Evolutionary conservation across 1,140 invertebrate genomes (phyloP).

Genomic region (Brachystomella parvula): DNA sequence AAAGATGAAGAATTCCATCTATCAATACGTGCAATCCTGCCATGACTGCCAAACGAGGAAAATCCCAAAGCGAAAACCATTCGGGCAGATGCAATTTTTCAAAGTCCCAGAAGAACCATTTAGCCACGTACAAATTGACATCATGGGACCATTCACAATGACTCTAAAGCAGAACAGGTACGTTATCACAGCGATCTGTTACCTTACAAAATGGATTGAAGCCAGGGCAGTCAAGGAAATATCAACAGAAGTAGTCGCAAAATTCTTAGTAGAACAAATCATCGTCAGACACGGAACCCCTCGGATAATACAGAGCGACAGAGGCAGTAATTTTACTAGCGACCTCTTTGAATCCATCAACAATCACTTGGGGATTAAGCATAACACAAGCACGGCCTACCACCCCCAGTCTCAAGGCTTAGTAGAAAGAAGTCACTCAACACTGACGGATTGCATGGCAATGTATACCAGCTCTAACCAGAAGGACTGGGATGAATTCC

Average conservation of each 20-base stretch:
- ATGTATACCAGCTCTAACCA: slow-evolving; percentile 36
- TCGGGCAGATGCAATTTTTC: neutral
- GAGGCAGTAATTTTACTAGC: neutral
- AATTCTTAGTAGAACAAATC: slow-evolving; percentile 20
- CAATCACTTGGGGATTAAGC: slow-evolving; percentile 1
- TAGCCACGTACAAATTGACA: neutral
- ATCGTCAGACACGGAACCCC: neutral
- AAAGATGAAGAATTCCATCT: neutral
- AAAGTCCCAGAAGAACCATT: neutral
- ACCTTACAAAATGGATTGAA: neutral
- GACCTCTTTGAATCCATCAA: neutral
- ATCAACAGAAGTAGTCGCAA: neutral
- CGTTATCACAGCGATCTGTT: neutral
- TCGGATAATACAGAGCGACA: neutral
- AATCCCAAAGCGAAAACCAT: neutral
- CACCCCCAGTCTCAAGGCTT: neutral
- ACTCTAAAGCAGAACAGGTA: neutral
- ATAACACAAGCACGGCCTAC: neutral
- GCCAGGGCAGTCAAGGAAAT: neutral
- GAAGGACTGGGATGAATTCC: slow-evolving; percentile 40
- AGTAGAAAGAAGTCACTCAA: slow-evolving; percentile 8
- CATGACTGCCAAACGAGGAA: slow-evolving; percentile 7
- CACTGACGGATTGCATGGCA: slow-evolving; percentile 10
- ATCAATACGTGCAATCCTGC: neutral
- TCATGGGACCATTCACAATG: slow-evolving; percentile 6